Evolutionary conservation across 2,113 vertebrate genomes (phyloP).

Genomic region (Alaudala cheleensis): DNA sequence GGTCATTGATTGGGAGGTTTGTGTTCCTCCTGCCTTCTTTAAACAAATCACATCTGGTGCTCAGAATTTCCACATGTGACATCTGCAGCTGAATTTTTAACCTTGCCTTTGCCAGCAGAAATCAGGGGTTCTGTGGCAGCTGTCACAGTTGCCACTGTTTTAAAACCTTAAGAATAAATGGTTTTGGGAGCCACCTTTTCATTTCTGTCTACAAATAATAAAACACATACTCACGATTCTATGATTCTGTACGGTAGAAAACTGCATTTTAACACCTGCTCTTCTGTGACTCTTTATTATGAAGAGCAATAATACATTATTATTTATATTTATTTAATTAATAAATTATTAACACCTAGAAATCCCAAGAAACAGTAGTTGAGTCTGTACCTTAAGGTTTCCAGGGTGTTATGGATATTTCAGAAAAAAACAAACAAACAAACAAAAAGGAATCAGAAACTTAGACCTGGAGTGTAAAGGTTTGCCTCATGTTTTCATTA

Average conservation of each 20-base stretch:
- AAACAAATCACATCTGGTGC: not conserved
- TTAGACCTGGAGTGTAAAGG: not conserved
- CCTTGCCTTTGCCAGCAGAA: not conserved
- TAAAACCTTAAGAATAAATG: not conserved
- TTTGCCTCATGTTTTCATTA: not conserved
- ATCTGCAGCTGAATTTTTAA: not conserved
- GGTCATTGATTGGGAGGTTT: not conserved
- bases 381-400: not conserved
- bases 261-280: not conserved
- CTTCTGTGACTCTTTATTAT: not conserved
- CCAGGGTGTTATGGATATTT: not conserved
- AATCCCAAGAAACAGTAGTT: not conserved
- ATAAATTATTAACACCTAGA: not conserved
- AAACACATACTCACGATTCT: not conserved
- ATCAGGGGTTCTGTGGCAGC: not conserved
- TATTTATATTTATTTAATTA: too few relatives aligned
- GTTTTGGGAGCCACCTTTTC: too few relatives aligned
- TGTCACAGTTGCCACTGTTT: not conserved
- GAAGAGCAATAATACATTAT: not conserved
- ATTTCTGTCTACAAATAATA: not conserved
- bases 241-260: not conserved
- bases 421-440: not conserved
- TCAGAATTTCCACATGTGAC: rapidly evolving
- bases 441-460: not conserved
- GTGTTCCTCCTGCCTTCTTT: not conserved